Evolutionary conservation across 2,113 vertebrate species (phyloP), one percentile per base, ranked within the genome.

Genomic region (Aramus guarauna): DNA sequence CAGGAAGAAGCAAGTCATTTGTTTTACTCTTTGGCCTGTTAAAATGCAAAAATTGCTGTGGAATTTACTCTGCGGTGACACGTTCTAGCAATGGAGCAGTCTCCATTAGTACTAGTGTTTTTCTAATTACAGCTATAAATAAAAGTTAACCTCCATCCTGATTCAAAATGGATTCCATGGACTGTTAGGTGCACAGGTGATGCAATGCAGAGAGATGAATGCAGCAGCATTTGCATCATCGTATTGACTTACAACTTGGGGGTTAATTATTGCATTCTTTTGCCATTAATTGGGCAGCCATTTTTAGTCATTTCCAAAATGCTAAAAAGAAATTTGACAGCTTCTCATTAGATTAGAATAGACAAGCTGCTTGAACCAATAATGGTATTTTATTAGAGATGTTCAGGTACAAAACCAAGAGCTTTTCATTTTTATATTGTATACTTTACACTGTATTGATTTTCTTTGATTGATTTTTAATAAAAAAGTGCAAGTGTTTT

Each of bases 391-490:
- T 96, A 93, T 96, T 88, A 95, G 32, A 17, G 77, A 92, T 55
- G 45, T 80, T 80, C 66, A 60, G 45, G 30, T 91, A 88, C 53
- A 60, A 94, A 92, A 94, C 11, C 56, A 87, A 96, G 84, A 90
- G 73, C 77, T 96, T 96, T 96, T 90, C 62, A 86, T 94, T 96
- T 95, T 92, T 77, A 59, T 92, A 89, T 63, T 95, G 73, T 92
- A 29, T 67, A 64, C 60, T 80, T 89, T 87, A 77, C 27, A 66
- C 67, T 39, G 32, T 39, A 97, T 95, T 72, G 94, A 96, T 95
- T 90, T 91, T 55, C n/a, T 85, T 97, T 80, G 75, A 97, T 96
- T 95, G 96, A 85, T 96, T 93, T 93, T 96, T 96, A 95, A 97
- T 97, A 94, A 97, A 97, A 97, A 93, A 62, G 55, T 68, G 47